Base-by-base conservation (phyloP, 1,140 invertebrate genomes). In the Bombus haemorrhoidalis region DNA sequence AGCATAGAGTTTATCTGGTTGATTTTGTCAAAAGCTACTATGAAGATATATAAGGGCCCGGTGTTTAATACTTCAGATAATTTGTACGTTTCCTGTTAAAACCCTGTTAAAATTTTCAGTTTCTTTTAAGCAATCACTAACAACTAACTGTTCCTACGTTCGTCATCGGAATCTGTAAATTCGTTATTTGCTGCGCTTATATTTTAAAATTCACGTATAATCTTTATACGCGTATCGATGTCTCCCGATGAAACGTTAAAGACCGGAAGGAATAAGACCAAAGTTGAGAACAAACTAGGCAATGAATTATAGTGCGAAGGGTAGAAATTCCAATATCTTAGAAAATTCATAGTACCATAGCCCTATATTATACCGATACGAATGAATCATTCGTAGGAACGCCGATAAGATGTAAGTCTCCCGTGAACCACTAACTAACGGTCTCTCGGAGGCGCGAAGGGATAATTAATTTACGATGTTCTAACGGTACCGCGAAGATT, bases 401-500 rank as follows among this genome's bases (percentile, higher is more conserved):
- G 39, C 41, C 18, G 41, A 57, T 75, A 57, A 57, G 22, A 75
- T 43, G n/a, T n/a, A 34, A 25, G 12, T 41, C 9, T n/a, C n/a
- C 28, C 0, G 62, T 12, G 28, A 62, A 41, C 0, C 47, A 53
- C 47, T 53, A 15, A 5, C 5, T 18, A 66, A 15, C 34, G 66
- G 22, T 13, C 22, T 47, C 43, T 43, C 74, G 28, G 37, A 64
- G 13, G 57, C 37, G 66, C 53, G 39, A 39, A 81, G 62, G 1
- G 15, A 57, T 84, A 90, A 89, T 90, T 87, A 90, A 90, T 90
- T 87, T 86, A 78, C 72, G 68, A 57, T 41, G 62, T 13, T 18
- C 71, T 84, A 90, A 90, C 87, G 85, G 85, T 89, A 90, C 53
- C 53, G 34, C 66, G 82, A 22, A 89, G 84, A 89, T 86, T 77